phyloP scores from a whole-genome alignment of 2,113 vertebrate species.

The Ceyx cyanopectus region DNA sequence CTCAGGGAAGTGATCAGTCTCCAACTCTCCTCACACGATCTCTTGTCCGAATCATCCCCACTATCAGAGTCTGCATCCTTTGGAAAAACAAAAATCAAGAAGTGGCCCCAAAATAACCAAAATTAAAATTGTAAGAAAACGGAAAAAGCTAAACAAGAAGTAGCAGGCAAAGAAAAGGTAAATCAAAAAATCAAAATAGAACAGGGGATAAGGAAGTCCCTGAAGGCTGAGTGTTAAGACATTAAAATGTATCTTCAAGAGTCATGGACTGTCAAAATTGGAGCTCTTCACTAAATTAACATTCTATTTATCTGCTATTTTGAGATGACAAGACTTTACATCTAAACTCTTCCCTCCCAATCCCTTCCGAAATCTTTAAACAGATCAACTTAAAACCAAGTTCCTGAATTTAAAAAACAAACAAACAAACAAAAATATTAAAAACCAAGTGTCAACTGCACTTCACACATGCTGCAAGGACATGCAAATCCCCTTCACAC shows the following conservation, averaged over 20 bases:
- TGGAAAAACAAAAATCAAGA: constrained; percentile 94
- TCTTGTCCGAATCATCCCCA: constrained; percentile 99
- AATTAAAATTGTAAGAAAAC: constrained; percentile 89
- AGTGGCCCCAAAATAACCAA: constrained; percentile 93
- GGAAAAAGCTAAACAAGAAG: constrained; percentile 81
- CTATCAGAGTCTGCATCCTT: constrained; percentile 99
- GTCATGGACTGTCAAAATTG: constrained; percentile 42
- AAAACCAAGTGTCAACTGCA: constrained; percentile 58
- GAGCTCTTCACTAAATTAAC: constrained; percentile 28
- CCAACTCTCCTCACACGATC: constrained; percentile 99
- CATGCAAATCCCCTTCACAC: constrained; percentile 80
- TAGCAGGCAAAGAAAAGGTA: constrained; percentile 78
- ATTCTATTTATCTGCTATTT: neutral
- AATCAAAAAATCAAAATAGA: constrained; percentile 73
- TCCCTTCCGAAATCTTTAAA: constrained; percentile 16
- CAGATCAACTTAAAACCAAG: neutral
- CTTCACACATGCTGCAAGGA: constrained; percentile 82
- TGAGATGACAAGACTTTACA: neutral
- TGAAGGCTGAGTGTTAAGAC: constrained; percentile 49
- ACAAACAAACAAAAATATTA: neutral
- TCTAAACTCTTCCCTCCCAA: constrained; percentile 44
- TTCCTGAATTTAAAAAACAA: neutral
- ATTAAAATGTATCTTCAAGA: constrained; percentile 38
- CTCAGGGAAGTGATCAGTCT: constrained; percentile 98
- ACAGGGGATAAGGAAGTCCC: constrained; percentile 58